Evolutionary conservation across 2,113 vertebrate genomes (phyloP).

Genomic region (Pelvicachromis taeniatus): DNA sequence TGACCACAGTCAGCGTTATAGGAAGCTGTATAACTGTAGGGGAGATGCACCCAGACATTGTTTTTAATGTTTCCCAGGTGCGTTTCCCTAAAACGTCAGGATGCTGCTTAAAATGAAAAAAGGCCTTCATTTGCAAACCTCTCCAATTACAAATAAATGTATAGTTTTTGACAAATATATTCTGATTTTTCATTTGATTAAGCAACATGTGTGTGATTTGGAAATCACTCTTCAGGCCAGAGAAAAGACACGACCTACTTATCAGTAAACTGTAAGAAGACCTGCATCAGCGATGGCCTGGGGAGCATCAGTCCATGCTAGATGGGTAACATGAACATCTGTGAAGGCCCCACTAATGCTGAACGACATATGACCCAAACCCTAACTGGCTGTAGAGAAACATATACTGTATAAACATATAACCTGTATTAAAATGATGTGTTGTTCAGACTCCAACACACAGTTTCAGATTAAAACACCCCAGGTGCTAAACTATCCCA

Average conservation of each 20-base stretch:
- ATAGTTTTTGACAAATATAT: background rate
- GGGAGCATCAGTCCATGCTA: background rate
- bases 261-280: background rate
- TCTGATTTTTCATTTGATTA: background rate
- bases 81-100: background rate
- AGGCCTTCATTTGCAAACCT: background rate
- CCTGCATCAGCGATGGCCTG: background rate
- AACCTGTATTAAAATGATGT: accelerated
- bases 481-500: accelerated
- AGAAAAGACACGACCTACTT: background rate
- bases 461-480: accelerated
- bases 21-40: background rate
- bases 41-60: background rate
- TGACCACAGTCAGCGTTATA: background rate
- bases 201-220: background rate
- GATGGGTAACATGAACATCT: background rate
- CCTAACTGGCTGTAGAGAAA: accelerated
- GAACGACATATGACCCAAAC: accelerated
- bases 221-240: background rate
- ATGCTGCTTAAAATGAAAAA: background rate
- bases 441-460: background rate
- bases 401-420: background rate
- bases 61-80: background rate
- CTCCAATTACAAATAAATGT: background rate
- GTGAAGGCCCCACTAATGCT: background rate